Conservation (phyloP, 1,140 invertebrate species). For the Dolichoris vasculosae region DNA sequence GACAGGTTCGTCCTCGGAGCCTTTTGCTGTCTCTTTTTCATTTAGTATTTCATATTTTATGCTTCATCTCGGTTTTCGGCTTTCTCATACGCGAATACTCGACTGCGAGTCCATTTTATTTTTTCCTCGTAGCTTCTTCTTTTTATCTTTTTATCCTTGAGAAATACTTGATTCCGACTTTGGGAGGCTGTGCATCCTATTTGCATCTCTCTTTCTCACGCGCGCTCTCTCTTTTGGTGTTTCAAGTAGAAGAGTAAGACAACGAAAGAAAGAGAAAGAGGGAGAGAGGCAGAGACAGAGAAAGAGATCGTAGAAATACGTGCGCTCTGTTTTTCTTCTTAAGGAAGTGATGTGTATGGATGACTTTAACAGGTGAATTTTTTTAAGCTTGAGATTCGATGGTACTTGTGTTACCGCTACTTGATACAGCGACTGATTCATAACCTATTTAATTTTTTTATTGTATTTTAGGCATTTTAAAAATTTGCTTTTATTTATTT, state of each 20-base stretch:
- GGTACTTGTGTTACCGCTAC: not conserved
- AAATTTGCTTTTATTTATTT: no score
- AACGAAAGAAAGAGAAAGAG: not conserved
- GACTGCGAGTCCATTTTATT: not conserved
- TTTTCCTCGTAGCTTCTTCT: not conserved
- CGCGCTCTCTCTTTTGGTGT: not conserved
- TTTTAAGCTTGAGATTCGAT: conserved; percentile 18
- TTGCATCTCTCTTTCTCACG: not conserved
- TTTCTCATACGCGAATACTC: not conserved
- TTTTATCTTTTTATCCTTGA: not conserved
- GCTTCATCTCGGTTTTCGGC: not conserved
- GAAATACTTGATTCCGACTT: conserved; percentile 8
- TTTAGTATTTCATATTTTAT: no score
- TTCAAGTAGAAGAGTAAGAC: not conserved
- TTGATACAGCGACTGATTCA: not conserved
- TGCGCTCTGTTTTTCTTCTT: not conserved
- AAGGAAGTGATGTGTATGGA: not conserved
- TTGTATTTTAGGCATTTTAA: no score
- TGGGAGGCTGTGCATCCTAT: conserved; percentile 9
- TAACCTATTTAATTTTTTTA: no score
- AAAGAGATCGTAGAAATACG: not conserved
- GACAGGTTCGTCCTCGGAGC: conserved; percentile 71
- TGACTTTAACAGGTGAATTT: conserved; percentile 46
- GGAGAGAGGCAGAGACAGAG: not conserved
- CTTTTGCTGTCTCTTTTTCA: conserved; percentile 31